A percentile compares a stretch with the other conserved stretches of the same genome.
phyloP scores from a whole-genome alignment of 2,113 vertebrate species.

The Rafetus swinhoei region DNA sequence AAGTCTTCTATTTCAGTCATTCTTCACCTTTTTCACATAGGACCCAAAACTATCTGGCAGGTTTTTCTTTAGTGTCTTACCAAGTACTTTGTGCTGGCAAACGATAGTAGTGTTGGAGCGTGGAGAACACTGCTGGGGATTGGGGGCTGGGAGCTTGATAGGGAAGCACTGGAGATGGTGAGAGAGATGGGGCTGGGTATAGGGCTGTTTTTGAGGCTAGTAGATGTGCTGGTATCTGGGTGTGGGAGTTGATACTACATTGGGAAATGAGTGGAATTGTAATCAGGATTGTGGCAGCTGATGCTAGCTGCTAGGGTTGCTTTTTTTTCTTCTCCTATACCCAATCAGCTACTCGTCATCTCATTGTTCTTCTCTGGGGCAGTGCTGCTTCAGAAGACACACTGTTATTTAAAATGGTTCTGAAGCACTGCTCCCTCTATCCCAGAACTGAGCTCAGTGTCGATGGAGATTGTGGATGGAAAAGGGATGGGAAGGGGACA shows the following conservation, averaged over 20 bases:
- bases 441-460: not conserved
- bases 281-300: not conserved
- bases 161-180: no score
- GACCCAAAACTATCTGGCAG: not conserved
- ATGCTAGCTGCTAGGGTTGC: not conserved
- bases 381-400: not conserved
- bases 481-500: not conserved
- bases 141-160: not conserved
- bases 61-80: constrained; percentile 5
- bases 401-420: not conserved
- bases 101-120: rapidly evolving
- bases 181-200: not conserved
- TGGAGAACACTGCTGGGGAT: not conserved
- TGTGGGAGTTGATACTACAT: not conserved
- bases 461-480: not conserved
- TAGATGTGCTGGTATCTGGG: not conserved
- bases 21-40: not conserved
- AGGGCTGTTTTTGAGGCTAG: not conserved
- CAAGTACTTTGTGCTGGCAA: not conserved
- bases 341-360: not conserved
- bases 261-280: not conserved
- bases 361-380: not conserved
- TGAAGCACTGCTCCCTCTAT: not conserved
- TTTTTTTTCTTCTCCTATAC: not conserved
- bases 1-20: not conserved